Conservation (phyloP, 2,113 vertebrate species). For the Pleuronectes platessa region DNA sequence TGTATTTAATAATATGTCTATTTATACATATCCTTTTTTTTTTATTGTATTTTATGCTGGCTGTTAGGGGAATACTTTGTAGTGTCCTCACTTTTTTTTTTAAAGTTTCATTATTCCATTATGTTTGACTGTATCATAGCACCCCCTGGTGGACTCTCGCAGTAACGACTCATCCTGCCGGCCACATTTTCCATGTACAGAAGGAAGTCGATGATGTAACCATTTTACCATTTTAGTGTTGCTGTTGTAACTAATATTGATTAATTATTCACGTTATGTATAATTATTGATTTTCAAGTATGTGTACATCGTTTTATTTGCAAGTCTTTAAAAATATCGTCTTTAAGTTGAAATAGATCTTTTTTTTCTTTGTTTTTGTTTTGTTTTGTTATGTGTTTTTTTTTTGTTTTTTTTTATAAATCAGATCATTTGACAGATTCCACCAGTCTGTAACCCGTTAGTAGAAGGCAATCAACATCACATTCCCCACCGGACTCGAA, state of each 20-base stretch:
- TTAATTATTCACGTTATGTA: slow-evolving; percentile 59
- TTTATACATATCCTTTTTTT: slow-evolving; percentile 75
- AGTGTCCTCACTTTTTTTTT: slow-evolving; percentile 42
- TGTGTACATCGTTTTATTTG: slow-evolving; percentile 22
- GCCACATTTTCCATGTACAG: slow-evolving; percentile 66
- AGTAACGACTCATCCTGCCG: slow-evolving; percentile 49
- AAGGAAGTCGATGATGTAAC: slow-evolving; percentile 66
- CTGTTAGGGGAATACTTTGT: slow-evolving; percentile 52
- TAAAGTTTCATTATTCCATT: slow-evolving; percentile 26
- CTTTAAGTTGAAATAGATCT: neutral
- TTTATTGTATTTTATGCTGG: slow-evolving; percentile 51
- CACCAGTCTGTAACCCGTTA: neutral
- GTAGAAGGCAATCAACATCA: slow-evolving; percentile 7
- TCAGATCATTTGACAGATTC: slow-evolving; percentile 27
- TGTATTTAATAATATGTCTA: slow-evolving; percentile 80
- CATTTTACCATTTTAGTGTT: slow-evolving; percentile 53
- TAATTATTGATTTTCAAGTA: slow-evolving; percentile 58
- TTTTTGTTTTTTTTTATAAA: neutral
- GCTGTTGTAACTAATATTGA: slow-evolving; percentile 59
- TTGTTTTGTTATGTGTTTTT: slow-evolving; percentile 5
- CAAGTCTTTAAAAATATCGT: slow-evolving; percentile 33
- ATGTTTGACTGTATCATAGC: slow-evolving; percentile 69
- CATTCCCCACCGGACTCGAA: slow-evolving; percentile 28
- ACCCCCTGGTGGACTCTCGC: slow-evolving; percentile 74
- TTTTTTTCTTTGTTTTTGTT: slow-evolving; percentile 18